These are phyloP conservation scores for Alethe diademata DNA, from an alignment of 2,113 vertebrate species.

Conservation along the genomic window DNA sequence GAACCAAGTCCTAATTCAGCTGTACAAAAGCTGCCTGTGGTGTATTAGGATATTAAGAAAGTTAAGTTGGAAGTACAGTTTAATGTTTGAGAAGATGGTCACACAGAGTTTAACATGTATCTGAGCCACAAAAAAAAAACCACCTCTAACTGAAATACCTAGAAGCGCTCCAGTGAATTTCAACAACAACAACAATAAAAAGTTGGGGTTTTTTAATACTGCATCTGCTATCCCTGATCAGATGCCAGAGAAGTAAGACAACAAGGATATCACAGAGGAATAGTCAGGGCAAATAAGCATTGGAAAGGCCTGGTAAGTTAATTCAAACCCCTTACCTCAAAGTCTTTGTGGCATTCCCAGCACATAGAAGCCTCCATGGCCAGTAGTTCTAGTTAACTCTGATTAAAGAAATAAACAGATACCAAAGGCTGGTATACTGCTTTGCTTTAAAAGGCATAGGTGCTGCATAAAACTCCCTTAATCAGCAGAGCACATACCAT, in stretches of 20 bases:
- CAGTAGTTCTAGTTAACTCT: not conserved
- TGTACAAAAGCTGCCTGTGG: not conserved
- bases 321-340: not conserved
- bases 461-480: not conserved
- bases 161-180: not conserved
- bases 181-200: not conserved
- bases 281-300: not conserved
- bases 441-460: not conserved
- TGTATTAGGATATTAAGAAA: not conserved
- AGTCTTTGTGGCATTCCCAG: not conserved
- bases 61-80: not conserved
- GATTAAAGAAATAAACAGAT: not conserved
- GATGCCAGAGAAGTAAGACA: not conserved
- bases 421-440: not conserved
- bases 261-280: accelerated
- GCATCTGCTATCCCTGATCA: not conserved
- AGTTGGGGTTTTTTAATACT: not conserved
- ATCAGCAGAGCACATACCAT: not conserved
- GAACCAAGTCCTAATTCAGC: not conserved
- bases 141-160: not conserved
- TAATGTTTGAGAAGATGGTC: not conserved
- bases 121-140: not conserved
- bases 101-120: not conserved
- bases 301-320: not conserved
- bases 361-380: not conserved